phyloP scores from a whole-genome alignment of 1,140 invertebrate genomes.

The Pseudachorutes palmiensis region DNA sequence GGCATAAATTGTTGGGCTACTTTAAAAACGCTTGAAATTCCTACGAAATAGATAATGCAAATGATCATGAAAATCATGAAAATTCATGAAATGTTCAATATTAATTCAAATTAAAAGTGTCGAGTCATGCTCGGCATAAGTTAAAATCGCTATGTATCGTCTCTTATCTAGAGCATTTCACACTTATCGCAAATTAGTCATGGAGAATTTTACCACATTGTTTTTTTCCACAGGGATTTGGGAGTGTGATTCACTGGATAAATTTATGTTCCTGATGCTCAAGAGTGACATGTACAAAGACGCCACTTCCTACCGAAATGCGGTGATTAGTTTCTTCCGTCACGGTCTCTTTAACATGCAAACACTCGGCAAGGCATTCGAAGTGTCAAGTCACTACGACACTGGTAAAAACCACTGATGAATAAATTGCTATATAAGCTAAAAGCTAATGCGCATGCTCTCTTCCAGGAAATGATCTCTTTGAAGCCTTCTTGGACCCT shows the following conservation, averaged over 20 bases:
- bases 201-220: background rate
- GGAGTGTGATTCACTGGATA: constrained; percentile 15
- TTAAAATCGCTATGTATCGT: no score
- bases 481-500: constrained; percentile 23
- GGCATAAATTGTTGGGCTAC: no score
- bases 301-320: background rate
- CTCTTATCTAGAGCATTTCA: background rate
- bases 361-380: constrained; percentile 11
- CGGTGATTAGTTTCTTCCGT: background rate
- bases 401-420: constrained; percentile 13
- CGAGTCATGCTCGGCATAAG: no score
- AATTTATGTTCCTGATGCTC: constrained; percentile 6
- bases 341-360: constrained; percentile 14
- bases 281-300: constrained; percentile 11
- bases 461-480: constrained; percentile 27
- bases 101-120: no score
- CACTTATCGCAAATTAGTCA: background rate
- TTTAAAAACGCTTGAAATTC: no score
- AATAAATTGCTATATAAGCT: background rate
- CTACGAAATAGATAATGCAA: no score
- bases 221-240: constrained; percentile 5
- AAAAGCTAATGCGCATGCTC: no score
- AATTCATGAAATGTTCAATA: no score
- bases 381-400: constrained; percentile 26
- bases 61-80: no score